These are phyloP conservation scores for Taenioides sp. DNA, from an alignment of 2,797 vertebrate species.

Conservation along the genomic window DNA sequence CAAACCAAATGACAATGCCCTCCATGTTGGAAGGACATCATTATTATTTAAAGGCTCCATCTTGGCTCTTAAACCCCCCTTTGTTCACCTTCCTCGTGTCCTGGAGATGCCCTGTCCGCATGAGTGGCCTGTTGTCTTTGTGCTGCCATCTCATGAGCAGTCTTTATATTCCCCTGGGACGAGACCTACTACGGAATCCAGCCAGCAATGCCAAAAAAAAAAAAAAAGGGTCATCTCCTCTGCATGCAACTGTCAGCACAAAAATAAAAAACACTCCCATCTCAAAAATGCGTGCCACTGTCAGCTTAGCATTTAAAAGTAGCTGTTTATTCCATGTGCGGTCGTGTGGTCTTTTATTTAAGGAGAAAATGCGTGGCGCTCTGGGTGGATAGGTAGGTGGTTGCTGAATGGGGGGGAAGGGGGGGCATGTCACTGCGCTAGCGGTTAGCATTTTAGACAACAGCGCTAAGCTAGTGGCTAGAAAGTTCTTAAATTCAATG, in stretches of 20 bases:
- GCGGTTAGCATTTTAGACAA: constrained; percentile 69
- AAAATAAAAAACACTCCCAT: constrained; percentile 50
- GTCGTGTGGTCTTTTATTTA: constrained; percentile 67
- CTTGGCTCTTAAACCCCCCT: constrained; percentile 61
- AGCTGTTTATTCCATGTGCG: constrained; percentile 54
- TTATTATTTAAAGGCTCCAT: constrained; percentile 76
- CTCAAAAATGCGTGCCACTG: constrained; percentile 54
- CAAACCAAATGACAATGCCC: constrained; percentile 34
- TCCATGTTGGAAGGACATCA: constrained; percentile 56
- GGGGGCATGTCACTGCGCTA: constrained; percentile 43
- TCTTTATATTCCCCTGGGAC: constrained; percentile 57
- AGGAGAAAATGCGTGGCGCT: constrained; percentile 56
- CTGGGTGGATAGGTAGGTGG: background rate
- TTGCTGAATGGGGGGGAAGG: constrained; percentile 55
- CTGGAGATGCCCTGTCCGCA: constrained; percentile 57
- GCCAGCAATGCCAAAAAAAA: constrained; percentile 54
- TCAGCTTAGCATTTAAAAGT: constrained; percentile 68
- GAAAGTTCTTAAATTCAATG: constrained; percentile 58
- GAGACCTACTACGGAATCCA: constrained; percentile 36
- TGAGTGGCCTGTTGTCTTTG: constrained; percentile 69
- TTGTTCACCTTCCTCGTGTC: constrained; percentile 48
- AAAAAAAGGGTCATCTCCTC: constrained; percentile 44
- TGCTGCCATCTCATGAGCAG: constrained; percentile 69
- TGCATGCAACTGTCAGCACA: constrained; percentile 64
- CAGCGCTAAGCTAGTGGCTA: constrained; percentile 42